Conservation (phyloP, 2,113 vertebrate genomes). For the Daphoenositta chrysoptera region DNA sequence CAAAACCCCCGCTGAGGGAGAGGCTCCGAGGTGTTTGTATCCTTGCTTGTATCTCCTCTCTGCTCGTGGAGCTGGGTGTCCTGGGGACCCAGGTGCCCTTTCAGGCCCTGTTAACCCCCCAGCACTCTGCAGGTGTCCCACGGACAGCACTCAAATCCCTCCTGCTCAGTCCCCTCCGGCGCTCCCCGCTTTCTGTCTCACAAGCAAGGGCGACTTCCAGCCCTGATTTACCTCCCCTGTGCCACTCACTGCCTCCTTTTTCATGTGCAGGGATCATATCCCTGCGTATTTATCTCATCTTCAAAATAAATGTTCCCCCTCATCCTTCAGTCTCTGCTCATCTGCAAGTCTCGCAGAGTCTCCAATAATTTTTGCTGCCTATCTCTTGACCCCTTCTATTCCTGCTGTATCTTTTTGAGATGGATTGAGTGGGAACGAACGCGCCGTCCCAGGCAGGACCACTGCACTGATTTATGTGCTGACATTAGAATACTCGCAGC, state of each 20-base stretch:
- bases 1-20: fast-evolving
- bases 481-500: not conserved
- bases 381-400: conserved; percentile 11
- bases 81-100: not conserved
- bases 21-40: fast-evolving
- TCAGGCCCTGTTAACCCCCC: not conserved
- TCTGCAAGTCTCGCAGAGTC: not conserved
- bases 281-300: conserved; percentile 27
- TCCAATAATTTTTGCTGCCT: conserved; percentile 35
- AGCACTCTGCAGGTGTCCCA: not conserved
- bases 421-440: not conserved
- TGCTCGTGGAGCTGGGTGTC: not conserved
- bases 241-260: not conserved
- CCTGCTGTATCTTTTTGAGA: conserved; percentile 7
- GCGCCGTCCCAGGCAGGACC: not conserved
- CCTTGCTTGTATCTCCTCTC: fast-evolving
- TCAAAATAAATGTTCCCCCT: conserved; percentile 35
- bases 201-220: not conserved
- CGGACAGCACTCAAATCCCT: too few species aligned
- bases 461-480: conserved; percentile 6
- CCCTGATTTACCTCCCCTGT: not conserved
- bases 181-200: not conserved
- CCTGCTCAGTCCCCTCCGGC: not conserved
- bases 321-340: conserved; percentile 28
- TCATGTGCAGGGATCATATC: not conserved